Evolutionary conservation across 2,113 vertebrate genomes (phyloP).

Genomic region (Phalacrocorax carbo): DNA sequence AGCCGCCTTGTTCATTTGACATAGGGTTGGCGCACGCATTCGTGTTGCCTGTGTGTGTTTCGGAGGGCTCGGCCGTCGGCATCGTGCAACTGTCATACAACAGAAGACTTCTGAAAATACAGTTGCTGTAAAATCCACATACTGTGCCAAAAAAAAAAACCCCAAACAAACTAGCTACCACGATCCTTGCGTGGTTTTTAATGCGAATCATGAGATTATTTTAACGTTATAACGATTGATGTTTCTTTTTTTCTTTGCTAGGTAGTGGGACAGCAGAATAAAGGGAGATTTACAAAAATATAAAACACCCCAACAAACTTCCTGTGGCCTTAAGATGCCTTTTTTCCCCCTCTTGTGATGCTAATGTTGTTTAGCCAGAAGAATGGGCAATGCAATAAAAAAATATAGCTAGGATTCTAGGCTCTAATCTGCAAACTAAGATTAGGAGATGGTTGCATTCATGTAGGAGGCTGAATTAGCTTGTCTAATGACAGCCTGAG

Average conservation of each 20-base stretch:
- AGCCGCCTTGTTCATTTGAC: rapidly evolving
- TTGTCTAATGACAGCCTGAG: not conserved
- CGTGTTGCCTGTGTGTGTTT: rapidly evolving
- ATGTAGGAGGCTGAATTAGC: not conserved
- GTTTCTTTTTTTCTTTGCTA: not conserved
- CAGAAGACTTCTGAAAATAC: rapidly evolving
- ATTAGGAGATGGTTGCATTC: not conserved
- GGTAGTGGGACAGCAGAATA: not conserved
- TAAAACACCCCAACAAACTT: rapidly evolving
- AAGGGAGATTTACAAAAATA: too few relatives aligned
- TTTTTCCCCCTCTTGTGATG: rapidly evolving
- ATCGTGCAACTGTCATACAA: rapidly evolving
- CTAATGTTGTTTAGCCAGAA: not conserved
- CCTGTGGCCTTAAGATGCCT: rapidly evolving
- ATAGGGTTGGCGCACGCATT: rapidly evolving
- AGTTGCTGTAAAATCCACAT: rapidly evolving
- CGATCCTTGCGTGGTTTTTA: too few relatives aligned
- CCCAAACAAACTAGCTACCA: too few relatives aligned
- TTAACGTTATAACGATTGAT: rapidly evolving
- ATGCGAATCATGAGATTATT: rapidly evolving
- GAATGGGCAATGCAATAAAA: rapidly evolving
- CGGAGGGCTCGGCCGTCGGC: rapidly evolving
- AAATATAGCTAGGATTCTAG: rapidly evolving
- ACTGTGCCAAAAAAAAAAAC: rapidly evolving
- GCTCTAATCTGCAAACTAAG: not conserved